Evolutionary conservation across 2,797 vertebrate species (phyloP).

Genomic region (Kryptopterus vitreolus): DNA sequence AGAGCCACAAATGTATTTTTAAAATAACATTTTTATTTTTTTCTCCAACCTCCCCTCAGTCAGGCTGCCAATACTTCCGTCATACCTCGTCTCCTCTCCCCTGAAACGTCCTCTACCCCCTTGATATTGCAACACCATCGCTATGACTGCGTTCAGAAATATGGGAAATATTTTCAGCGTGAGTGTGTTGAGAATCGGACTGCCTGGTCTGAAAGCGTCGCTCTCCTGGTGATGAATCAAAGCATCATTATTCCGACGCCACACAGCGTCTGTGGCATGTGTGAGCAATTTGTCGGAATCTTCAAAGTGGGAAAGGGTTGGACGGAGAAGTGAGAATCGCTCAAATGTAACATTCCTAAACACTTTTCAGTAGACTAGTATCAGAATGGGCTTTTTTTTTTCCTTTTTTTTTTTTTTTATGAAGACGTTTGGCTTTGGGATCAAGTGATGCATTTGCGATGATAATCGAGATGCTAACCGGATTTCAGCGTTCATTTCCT

Average conservation of each 20-base stretch:
- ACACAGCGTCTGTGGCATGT: neutral
- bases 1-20: neutral
- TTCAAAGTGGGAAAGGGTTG: neutral
- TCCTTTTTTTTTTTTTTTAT: no score
- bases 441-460: neutral
- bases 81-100: neutral
- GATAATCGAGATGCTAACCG: no score
- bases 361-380: neutral
- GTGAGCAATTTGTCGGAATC: slow-evolving; percentile 24
- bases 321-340: no score
- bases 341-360: neutral
- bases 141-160: slow-evolving; percentile 27
- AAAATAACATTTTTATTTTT: neutral
- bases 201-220: slow-evolving; percentile 32
- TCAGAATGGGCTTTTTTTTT: no score
- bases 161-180: no score
- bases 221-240: slow-evolving; percentile 34
- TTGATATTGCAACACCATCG: slow-evolving; percentile 18
- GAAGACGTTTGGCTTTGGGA: neutral
- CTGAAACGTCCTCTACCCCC: slow-evolving; percentile 18
- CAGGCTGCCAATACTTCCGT: neutral
- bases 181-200: no score
- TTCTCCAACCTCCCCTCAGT: no score
- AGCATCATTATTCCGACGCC: slow-evolving; percentile 38
- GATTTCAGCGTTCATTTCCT: slow-evolving; percentile 1